Conservation (phyloP, 2,888 invertebrate genomes). For the Xanthia togata region DNA sequence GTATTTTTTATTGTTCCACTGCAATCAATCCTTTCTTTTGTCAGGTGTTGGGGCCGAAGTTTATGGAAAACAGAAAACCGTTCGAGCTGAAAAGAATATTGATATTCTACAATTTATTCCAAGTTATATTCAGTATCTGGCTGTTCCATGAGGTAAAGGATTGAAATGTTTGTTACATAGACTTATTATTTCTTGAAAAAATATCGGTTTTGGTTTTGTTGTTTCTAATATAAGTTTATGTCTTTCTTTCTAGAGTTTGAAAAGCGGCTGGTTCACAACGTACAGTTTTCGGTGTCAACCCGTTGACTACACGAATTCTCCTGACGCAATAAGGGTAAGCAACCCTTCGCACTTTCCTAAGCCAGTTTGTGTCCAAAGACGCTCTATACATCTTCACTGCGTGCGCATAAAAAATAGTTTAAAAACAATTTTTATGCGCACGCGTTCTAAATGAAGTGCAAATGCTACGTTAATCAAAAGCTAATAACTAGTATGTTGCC, state of each 20-base stretch:
- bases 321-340: slow-evolving; percentile 92
- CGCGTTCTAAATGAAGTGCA: neutral
- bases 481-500: neutral
- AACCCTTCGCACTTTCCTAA: slow-evolving; percentile 39
- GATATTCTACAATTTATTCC: slow-evolving; percentile 95
- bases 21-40: slow-evolving; percentile 55
- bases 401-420: no score
- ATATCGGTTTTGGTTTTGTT: neutral
- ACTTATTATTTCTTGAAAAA: neutral
- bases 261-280: slow-evolving; percentile 94
- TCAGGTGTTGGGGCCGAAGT: slow-evolving; percentile 93
- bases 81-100: slow-evolving; percentile 94
- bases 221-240: slow-evolving; percentile 2
- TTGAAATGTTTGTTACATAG: neutral
- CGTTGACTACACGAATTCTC: slow-evolving; percentile 95
- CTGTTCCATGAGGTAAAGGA: slow-evolving; percentile 92
- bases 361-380: slow-evolving; percentile 28
- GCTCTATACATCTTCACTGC: slow-evolving; percentile 19
- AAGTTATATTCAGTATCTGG: slow-evolving; percentile 94
- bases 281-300: slow-evolving; percentile 96
- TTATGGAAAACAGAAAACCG: slow-evolving; percentile 97
- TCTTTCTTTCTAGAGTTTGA: slow-evolving; percentile 88
- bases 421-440: no score
- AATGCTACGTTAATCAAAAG: neutral
- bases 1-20: slow-evolving; percentile 18